These are phyloP conservation scores for Myiagra hebetior DNA, from an alignment of 2,113 vertebrate species.

Conservation along the genomic window DNA sequence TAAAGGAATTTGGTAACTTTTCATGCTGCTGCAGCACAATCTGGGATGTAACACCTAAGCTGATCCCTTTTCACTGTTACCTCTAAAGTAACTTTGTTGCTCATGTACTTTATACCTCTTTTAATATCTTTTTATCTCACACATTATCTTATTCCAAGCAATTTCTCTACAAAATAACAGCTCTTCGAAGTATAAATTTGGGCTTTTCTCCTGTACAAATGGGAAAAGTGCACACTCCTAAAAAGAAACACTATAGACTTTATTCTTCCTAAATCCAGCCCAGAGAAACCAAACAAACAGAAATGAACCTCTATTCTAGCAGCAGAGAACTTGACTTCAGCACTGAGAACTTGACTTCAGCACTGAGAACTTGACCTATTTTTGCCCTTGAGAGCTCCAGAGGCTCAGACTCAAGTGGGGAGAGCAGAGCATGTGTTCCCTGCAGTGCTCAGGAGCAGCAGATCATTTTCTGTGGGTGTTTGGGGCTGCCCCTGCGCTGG, in stretches of 20 bases:
- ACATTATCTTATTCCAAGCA: not conserved
- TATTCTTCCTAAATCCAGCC: not conserved
- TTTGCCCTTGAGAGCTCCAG: slow-evolving; percentile 14
- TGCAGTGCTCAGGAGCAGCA: not conserved
- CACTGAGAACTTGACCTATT: not conserved
- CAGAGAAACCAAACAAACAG: slow-evolving; percentile 4
- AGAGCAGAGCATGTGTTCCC: fast-evolving
- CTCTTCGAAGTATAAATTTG: not conserved
- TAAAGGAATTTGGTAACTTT: not conserved
- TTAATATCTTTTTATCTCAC: slow-evolving; percentile 4
- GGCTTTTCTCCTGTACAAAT: not conserved
- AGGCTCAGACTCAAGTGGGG: fast-evolving
- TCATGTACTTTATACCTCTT: not conserved
- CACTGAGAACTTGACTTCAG: not conserved
- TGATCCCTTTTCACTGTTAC: not conserved
- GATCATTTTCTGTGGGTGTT: not conserved
- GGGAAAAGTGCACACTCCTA: not conserved
- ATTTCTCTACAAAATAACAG: slow-evolving; percentile 1
- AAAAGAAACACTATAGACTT: not conserved
- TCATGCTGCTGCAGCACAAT: not conserved
- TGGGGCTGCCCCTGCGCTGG: not conserved
- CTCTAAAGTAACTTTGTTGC: slow-evolving; percentile 12
- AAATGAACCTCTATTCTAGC: not conserved
- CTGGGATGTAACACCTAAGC: not conserved
- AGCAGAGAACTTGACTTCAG: not conserved